Base-by-base conservation (phyloP, 2,113 vertebrate species). In the Rhinolophus ferrumequinum region DNA sequence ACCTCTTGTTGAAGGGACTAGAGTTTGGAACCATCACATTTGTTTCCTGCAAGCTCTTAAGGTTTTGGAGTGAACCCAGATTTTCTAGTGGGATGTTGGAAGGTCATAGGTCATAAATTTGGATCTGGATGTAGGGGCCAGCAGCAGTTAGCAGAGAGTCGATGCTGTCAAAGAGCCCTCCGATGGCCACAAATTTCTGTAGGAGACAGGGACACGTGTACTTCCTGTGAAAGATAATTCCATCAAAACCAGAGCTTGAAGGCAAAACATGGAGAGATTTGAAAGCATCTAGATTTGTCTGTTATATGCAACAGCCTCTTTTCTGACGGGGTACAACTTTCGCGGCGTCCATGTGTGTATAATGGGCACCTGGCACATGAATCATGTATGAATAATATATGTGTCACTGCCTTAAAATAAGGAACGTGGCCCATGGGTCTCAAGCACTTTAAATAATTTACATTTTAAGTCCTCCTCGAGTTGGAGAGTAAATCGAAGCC, bases 361-460 rank as follows among this genome's bases (percentile, higher is more conserved):
- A 41, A 24, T 50, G 22, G 90, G 77, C 4, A 3, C 19, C 76
- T 66, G 30, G 6, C 0, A 0, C 87, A 66, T 96, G 70, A 92
- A 97, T 97, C 87, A 96, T 94, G 69, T 8, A 90, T 85, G 67
- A 8, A 5, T 28, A 50, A 26, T 70, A 35, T 60, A 18, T 67
- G 22, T 81, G 50, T 41, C 70, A 16, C 64, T 72, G 67, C 72
- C 60, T 95, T 66, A 67, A 56, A 77, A 44, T 16, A 52, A 70
- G 84, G 67, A 94, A 41, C 0, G 0, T 50, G 76, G 82, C 21
- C 66, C 75, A 33, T 69, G n/a, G 84, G 89, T 90, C 95, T 96
- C 66, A 28, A 79, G 69, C 75, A 69, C 56, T 47, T 90, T 96
- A 94, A 97, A 96, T 97, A 97, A 97, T 97, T 96, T 94, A 97